phyloP scores from a whole-genome alignment of 1,140 invertebrate species.

The Bathynomus jamesi region DNA sequence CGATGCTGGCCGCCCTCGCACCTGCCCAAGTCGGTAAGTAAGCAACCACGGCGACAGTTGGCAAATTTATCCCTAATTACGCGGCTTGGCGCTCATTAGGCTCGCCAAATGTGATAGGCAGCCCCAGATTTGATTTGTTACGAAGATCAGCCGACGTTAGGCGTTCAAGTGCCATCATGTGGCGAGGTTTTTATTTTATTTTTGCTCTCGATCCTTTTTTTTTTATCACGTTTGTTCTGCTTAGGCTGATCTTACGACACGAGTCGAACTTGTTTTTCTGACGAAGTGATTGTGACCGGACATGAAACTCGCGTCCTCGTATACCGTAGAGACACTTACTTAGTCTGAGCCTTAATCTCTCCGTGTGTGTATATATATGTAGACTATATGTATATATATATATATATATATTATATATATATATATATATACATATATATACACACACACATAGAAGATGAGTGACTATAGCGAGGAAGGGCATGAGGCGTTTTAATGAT shows the following conservation, averaged over 20 bases:
- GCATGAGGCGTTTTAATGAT: too few relatives aligned
- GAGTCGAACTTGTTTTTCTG: not conserved
- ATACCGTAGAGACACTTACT: too few relatives aligned
- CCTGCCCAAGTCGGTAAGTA: constrained; percentile 25
- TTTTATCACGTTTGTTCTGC: not conserved
- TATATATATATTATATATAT: not conserved
- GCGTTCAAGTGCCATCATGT: not conserved
- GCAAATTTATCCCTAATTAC: constrained; percentile 34
- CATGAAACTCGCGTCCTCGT: too few relatives aligned
- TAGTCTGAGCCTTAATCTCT: too few relatives aligned
- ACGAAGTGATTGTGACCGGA: too few relatives aligned
- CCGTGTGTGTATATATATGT: not conserved
- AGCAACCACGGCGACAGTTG: constrained; percentile 7
- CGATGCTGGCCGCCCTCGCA: constrained; percentile 25
- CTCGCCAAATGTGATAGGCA: constrained; percentile 33
- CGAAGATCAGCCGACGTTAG: not conserved
- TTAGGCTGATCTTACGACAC: not conserved
- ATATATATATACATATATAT: not conserved
- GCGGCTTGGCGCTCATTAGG: constrained; percentile 31
- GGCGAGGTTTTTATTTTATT: not conserved
- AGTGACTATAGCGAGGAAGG: too few relatives aligned
- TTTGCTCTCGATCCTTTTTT: not conserved
- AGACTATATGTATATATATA: not conserved
- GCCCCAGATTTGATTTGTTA: constrained; percentile 35
- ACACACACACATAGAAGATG: not conserved